Evolutionary conservation across 2,113 vertebrate species (phyloP).

Genomic region (Abramis brama): DNA sequence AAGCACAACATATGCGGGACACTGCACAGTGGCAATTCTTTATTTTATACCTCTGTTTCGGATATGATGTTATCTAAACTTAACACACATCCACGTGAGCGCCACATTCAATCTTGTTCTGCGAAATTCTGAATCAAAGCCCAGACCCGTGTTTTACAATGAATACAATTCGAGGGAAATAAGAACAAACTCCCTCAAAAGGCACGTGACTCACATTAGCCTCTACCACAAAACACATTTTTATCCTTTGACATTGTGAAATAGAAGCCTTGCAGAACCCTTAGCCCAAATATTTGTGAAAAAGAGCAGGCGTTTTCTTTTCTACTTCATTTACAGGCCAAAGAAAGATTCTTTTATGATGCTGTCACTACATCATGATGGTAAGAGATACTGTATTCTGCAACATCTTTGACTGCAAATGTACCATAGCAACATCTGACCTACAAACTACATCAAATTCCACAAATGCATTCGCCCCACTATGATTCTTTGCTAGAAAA

Average conservation of each 20-base stretch:
- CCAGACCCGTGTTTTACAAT: not conserved
- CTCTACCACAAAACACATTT: conserved; percentile 45
- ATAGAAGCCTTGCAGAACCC: conserved; percentile 39
- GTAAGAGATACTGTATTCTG: not conserved
- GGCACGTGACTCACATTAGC: conserved; percentile 37
- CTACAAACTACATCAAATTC: not conserved
- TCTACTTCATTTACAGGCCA: not conserved
- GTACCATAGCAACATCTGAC: not conserved
- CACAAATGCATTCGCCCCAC: not conserved
- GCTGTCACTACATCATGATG: not conserved
- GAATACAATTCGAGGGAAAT: not conserved
- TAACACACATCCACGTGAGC: not conserved
- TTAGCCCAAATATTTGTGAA: conserved; percentile 34
- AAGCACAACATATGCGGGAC: too few relatives aligned
- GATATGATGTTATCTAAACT: not conserved
- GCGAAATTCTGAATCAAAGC: not conserved
- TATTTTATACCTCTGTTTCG: too few relatives aligned
- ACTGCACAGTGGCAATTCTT: too few relatives aligned
- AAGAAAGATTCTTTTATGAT: conserved; percentile 8
- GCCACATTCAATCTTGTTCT: not conserved
- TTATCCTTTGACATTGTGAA: conserved; percentile 43
- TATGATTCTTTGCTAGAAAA: not conserved
- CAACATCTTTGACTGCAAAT: conserved; percentile 3
- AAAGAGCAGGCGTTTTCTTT: not conserved
- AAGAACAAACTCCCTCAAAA: conserved; percentile 17